Base-by-base conservation (phyloP, 2,113 vertebrate genomes). In the Corythaixoides concolor region DNA sequence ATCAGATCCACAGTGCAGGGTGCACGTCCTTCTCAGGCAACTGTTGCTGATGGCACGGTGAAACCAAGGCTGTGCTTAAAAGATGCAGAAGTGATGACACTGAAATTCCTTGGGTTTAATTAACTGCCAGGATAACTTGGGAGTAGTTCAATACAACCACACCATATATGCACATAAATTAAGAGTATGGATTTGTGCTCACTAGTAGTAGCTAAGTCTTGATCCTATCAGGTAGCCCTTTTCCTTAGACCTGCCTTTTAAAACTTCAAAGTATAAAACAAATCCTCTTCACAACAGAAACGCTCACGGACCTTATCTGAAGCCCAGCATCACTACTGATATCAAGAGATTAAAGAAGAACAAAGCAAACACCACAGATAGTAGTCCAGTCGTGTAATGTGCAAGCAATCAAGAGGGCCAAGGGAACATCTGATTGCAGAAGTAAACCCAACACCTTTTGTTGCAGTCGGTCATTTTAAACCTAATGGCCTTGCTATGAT, bases 321-420 rank as follows among this genome's bases (percentile, higher is more conserved):
- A 92, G 47, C 14, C 56, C 0, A 17, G 4, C 9, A 47, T 43
- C 49, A 23, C 50, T 66, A 15, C 19, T 47, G 28, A 15, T 30
- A 67, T 20, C 47, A 81, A 52, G 21, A 68, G 43, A 59, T 67
- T 45, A 1, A 43, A 76, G 74, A 76, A 43, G 32, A 50, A 45
- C 5, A 21, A 63, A 67, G 10, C 16, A 89, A 15, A 60, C 26
- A 7, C 19, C 35, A 53, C 8, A 73, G 52, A 11, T 35, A 27
- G 4, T 56, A 63, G 15, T n/a, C 8, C 47, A n/a, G 33, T 56
- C 1, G 0, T 23, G 11, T 33, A 37, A 67, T 1, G 0, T 35
- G 18, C 27, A 64, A n/a, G 28, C 15, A 70, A 24, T 24, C 26
- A 15, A 37, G 60, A 85, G 14, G 19, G 8, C 14, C 27, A 84